Evolutionary conservation across 1,140 invertebrate species (phyloP), one percentile per base, ranked within the genome.

Genomic region (Caenorhabditis brenneri): DNA sequence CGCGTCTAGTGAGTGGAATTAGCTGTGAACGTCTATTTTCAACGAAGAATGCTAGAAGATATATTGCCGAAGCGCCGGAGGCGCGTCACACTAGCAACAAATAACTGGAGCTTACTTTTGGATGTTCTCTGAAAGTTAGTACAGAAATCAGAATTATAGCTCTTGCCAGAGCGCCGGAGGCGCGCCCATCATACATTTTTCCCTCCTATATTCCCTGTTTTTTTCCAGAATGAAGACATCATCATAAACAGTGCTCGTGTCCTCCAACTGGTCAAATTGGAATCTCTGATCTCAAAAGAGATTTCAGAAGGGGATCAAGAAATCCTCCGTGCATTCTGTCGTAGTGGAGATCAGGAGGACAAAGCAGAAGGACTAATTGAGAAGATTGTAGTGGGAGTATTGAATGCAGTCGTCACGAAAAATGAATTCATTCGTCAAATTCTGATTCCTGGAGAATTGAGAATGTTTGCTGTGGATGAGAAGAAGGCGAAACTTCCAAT

Each of bases 301-400:
- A 39, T 74, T 24, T n/a, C 65, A 0, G 65, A 74, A 42, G 4
- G n/a, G 7, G 65, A 74, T 9, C 65, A 74, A 27, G 65, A 74
- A 24, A 39, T 42, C 24, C 65, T 74, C 24, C 65, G 65, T 42
- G 65, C 27, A 42, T 74, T 74, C 36, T 74, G 65, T 74, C 65
- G 65, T 27, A 74, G 65, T 74, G 65, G 65, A 42, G 65, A 74
- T 74, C 65, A 74, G 24, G 65, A 74, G n/a, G 65, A 74, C 9
- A 74, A 74, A 42, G 36, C 65, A 4, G 65, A 74, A 24, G 36
- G 12, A 3, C n/a, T 74, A 0, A 74, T 74, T 42, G 65, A 74
- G 36, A 74, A 74, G 36, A 74, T 74, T 15, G 36, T 46, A 0
- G 1, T 74, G n/a, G 33, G 6, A 12, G n/a, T 39, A 3, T 27